Conservation (phyloP, 2,888 invertebrate species). For the Amblyteles armatorius region DNA sequence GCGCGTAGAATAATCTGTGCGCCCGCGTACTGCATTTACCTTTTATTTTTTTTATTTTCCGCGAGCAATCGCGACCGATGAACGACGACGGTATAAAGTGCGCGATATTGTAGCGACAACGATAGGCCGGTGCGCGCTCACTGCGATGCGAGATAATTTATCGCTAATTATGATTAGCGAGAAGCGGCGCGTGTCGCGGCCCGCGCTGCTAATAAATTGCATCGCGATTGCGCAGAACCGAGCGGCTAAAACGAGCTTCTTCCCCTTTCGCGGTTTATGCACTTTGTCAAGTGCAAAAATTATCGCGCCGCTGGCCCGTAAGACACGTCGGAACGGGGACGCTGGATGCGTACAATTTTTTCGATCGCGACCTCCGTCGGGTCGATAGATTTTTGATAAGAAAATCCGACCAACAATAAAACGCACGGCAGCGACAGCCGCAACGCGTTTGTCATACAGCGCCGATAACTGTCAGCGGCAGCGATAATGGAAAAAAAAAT, state of each 20-base stretch:
- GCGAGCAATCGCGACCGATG: neutral
- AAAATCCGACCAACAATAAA: slow-evolving; percentile 9
- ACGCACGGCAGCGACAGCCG: neutral
- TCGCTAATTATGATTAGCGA: slow-evolving; percentile 52
- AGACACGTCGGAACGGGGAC: neutral
- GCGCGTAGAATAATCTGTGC: neutral
- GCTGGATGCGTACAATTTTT: neutral
- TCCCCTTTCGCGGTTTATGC: too few relatives aligned
- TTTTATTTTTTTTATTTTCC: neutral
- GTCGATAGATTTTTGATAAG: slow-evolving; percentile 23
- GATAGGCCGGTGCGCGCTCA: neutral
- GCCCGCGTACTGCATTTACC: slow-evolving; percentile 4
- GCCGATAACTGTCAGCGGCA: slow-evolving; percentile 37
- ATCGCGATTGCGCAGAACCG: slow-evolving; percentile 10
- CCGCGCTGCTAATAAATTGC: slow-evolving; percentile 30
- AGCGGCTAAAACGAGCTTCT: neutral
- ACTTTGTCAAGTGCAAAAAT: neutral
- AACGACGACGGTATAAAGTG: slow-evolving; percentile 16
- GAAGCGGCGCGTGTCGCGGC: neutral
- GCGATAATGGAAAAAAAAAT: slow-evolving; percentile 5
- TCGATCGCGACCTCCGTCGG: neutral
- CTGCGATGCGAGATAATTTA: slow-evolving; percentile 48
- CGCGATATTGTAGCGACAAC: neutral
- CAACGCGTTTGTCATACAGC: slow-evolving; percentile 8
- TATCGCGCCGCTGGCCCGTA: neutral